Base-by-base conservation (phyloP, 1,140 invertebrate genomes). In the Lepidurus packardi region DNA sequence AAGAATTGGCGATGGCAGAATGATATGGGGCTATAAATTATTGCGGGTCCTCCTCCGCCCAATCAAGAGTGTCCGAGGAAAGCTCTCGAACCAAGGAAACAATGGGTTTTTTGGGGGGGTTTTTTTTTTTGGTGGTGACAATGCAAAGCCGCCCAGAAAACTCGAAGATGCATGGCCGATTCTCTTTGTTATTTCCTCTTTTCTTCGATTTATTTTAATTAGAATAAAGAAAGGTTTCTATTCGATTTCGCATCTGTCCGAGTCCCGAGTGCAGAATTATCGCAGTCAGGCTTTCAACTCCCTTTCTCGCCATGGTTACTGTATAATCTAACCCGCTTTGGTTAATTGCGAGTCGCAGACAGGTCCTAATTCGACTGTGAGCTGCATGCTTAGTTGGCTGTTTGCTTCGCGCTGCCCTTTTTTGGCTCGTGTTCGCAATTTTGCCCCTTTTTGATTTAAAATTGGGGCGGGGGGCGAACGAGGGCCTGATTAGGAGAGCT, bases 1-100 rank as follows among this genome's bases (percentile, higher is more conserved):
- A 65, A 65, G 53, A 65, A 65, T 65, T 65, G 53, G 53, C 53
- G 53, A 65, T 65, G 53, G 53, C 53, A 65, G 53, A 65, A 65
- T 65, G 53, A 65, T 65, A 65, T 65, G 16, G n/a, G 53, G 53
- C 21, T 21, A 16, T 65, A 65, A 65, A 65, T 65, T 65, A 65
- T 65, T 13, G 16, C 53, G 21, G 21, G 53, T 65, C 53, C 9
- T 65, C 53, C 53, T 65, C 53, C 53, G 16, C 53, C 53, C 53
- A 65, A 65, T 65, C 53, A 65, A 65, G 53, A 65, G 16, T 16
- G 53, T 65, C 53, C 53, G 3, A 65, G 21, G n/a, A n/a, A n/a
- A 21, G 45, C 16, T 13, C 53, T 11, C n/a, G 16, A 7, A 65
- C 16, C 53, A 21, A 13, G 53, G 53, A 65, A 65, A 65, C 53